A percentile compares a stretch with the other conserved stretches of the same genome.
Evolutionary conservation across 2,113 vertebrate species (phyloP).

Genomic region (Catharus fuscescens): DNA sequence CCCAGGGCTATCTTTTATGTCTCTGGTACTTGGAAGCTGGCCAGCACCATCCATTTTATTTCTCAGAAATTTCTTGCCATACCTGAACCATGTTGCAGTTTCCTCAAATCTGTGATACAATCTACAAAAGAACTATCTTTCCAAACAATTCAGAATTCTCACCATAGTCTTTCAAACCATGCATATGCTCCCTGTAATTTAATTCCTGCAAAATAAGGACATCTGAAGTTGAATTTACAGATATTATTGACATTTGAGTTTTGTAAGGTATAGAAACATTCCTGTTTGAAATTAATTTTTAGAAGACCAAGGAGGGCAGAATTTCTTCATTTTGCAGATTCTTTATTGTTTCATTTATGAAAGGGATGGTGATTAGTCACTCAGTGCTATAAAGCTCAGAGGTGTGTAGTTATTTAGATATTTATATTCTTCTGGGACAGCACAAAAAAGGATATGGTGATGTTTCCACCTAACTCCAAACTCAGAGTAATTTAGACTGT

Average conservation of each 20-base stretch:
- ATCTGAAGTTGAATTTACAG: not conserved
- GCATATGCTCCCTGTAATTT: not conserved
- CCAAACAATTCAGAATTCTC: not conserved
- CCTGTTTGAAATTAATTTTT: not conserved
- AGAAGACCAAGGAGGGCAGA: not conserved
- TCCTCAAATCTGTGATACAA: not conserved
- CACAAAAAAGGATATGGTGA: not conserved
- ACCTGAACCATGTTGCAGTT: not conserved
- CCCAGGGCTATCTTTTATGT: not conserved
- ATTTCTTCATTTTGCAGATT: slow-evolving; percentile 29
- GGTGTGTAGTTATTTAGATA: not conserved
- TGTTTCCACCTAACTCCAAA: not conserved
- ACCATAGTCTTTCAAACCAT: not conserved
- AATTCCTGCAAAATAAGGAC: not conserved
- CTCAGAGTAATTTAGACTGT: not conserved
- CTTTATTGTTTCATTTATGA: slow-evolving; percentile 30
- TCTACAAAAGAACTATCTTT: not conserved
- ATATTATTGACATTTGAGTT: not conserved
- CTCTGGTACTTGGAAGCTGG: not conserved
- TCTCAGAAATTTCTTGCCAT: not conserved
- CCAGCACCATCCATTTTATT: not conserved
- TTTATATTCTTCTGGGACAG: not conserved
- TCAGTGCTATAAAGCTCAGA: not conserved
- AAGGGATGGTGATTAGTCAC: slow-evolving; percentile 44
- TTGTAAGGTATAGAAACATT: not conserved